Evolutionary conservation across 2,888 invertebrate species (phyloP).

Genomic region (Eurytoma californica): DNA sequence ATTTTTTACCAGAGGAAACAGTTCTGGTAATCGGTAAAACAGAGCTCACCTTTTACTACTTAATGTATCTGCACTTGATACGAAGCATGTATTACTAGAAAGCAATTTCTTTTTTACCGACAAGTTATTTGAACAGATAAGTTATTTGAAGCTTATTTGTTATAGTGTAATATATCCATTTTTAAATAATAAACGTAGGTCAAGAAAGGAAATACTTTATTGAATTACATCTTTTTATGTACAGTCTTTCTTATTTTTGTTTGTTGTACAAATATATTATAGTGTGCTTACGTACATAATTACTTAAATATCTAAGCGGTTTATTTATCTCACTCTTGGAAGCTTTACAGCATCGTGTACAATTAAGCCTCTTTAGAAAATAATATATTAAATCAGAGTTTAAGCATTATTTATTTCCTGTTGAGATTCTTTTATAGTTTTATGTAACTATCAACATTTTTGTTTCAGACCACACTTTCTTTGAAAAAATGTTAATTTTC

Average conservation of each 20-base stretch:
- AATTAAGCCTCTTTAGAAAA: constrained; percentile 10
- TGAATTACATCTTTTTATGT: constrained; percentile 63
- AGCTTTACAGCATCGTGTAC: constrained; percentile 39
- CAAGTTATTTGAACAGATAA: no score
- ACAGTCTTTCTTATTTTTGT: constrained; percentile 59
- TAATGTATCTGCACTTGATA: constrained; percentile 8
- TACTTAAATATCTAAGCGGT: constrained; percentile 40
- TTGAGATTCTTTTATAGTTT: no score
- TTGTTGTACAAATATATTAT: constrained; percentile 66
- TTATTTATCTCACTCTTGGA: constrained; percentile 39
- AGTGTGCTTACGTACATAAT: constrained; percentile 50
- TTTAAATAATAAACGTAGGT: constrained; percentile 5
- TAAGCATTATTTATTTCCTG: no score
- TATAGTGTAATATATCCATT: background rate
- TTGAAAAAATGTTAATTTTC: no score
- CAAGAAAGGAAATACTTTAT: constrained; percentile 56
- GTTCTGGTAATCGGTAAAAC: constrained; percentile 26
- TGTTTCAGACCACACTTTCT: no score
- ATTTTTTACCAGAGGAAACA: no score
- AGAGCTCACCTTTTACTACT: constrained; percentile 8
- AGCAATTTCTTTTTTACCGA: no score
- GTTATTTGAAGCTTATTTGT: no score
- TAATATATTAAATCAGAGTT: no score
- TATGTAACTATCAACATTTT: no score
- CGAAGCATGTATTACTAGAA: no score